A percentile compares a stretch with the other conserved stretches of the same genome.
phyloP scores from a whole-genome alignment of 1,140 invertebrate species.

The Cydia strobilella region DNA sequence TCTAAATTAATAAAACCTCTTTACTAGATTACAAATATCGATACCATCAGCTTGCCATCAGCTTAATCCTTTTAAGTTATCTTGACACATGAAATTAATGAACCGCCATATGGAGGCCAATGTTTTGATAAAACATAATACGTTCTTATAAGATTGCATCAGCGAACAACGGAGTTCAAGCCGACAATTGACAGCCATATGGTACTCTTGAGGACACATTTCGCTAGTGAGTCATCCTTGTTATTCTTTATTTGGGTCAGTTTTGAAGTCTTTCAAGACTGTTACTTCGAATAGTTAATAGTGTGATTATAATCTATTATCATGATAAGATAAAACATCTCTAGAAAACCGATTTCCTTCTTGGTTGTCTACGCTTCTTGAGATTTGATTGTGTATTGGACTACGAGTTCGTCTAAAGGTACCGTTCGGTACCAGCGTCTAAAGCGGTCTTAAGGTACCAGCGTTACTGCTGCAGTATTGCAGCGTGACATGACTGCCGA shows the following conservation, averaged over 20 bases:
- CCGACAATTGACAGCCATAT: conserved; percentile 23
- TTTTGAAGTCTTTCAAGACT: background rate
- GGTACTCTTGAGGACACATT: conserved; percentile 13
- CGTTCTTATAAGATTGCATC: background rate
- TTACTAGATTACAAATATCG: background rate
- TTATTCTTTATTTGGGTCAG: conserved; percentile 24
- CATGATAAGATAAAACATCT: no score
- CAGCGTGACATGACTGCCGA: no score
- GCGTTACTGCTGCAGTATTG: no score
- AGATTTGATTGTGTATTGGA: no score
- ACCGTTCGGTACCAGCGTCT: no score
- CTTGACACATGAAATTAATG: conserved; percentile 16
- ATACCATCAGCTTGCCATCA: conserved; percentile 11
- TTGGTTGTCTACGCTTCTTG: no score
- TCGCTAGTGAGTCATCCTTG: conserved; percentile 14
- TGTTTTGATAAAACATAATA: conserved; percentile 30
- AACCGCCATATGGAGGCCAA: background rate
- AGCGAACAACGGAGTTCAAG: conserved; percentile 6
- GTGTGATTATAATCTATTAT: background rate
- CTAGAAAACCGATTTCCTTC: no score
- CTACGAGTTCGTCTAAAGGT: no score
- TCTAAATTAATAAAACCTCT: background rate
- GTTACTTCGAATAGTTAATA: background rate
- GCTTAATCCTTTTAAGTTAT: conserved; percentile 16
- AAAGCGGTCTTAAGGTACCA: no score